Evolutionary conservation across 2,113 vertebrate species (phyloP).

Genomic region (pig (Sus scrofa)): DNA sequence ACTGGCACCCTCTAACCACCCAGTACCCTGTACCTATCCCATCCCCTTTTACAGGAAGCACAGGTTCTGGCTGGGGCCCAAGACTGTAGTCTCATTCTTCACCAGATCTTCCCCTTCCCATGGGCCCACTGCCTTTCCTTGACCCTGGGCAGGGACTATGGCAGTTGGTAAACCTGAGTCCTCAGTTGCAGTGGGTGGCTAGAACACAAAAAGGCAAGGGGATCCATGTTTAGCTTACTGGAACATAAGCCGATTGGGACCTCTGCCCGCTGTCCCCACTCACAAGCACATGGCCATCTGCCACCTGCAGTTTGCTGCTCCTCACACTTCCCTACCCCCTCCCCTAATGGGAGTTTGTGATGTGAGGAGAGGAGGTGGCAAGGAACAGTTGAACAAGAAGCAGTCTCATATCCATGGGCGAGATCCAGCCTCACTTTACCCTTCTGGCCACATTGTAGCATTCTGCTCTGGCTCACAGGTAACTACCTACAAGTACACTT

Average conservation of each 20-base stretch:
- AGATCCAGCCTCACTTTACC: not conserved
- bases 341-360: not conserved
- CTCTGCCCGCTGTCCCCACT: not conserved
- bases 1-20: not conserved
- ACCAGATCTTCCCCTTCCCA: not conserved
- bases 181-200: not conserved
- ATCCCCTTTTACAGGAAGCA: not conserved
- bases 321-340: not conserved
- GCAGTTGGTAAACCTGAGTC: not conserved
- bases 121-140: not conserved
- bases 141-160: not conserved
- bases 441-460: not conserved
- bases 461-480: not conserved
- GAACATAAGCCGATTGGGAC: not conserved
- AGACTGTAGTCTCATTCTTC: not conserved
- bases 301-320: not conserved
- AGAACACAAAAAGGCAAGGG: not conserved
- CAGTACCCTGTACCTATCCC: not conserved
- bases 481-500: not conserved
- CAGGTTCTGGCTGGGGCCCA: not conserved
- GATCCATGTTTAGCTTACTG: not conserved
- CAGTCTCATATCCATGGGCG: not conserved
- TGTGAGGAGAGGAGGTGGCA: not conserved
- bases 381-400: not conserved
- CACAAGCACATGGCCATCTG: not conserved